Evolutionary conservation across 2,113 vertebrate genomes (phyloP), one percentile per base, ranked within the genome.

Genomic region (Microcebus murinus): DNA sequence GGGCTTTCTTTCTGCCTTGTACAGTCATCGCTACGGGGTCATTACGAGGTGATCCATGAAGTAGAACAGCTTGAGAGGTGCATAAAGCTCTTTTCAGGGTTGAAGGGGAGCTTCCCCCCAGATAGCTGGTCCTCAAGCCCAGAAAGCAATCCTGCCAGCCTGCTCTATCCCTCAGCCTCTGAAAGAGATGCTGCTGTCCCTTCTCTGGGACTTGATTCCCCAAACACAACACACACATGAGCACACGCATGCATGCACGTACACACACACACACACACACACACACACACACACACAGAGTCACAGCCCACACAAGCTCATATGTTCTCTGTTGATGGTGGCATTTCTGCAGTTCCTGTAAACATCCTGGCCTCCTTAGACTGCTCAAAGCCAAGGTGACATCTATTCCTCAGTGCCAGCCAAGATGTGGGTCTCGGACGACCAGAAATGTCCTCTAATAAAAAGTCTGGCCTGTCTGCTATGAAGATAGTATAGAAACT

Each of bases 1-100:
- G 42, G 67, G 67, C 55, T 94, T 81, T 88, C 87, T 79, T 81
- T 71, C 81, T 63, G 68, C 82, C 96, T 57, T 73, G 81, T 86
- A 34, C 29, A 80, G 42, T 61, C 85, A 76, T 34, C 4, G 17
- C 77, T 76, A 12, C 68, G 0, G 8, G 85, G 36, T 61, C 45
- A 12, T 25, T 29, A 73, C 1, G 1, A 90, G 88, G 71, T 93
- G 96, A 93, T 25, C 71, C 82, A 1, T 52, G 82, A 84, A 93
- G 91, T 4, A 73, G 85, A 96, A 88, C 96, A 83, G 93, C 89
- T 91, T 63, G 81, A 27, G 36, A n/a, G 31, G n/a, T 0, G 0
- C 39, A 0, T 10, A 3, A 55, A 74, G 45, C 74, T 74, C 61
- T 86, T 85, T 86, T 91, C 50, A 4, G 74, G 36, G 48, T 90